Percentiles rank a stretch among this genome's conserved stretches.
These are phyloP conservation scores for Laspeyria flexula DNA, from an alignment of 2,888 invertebrate genomes.

Conservation along the genomic window DNA sequence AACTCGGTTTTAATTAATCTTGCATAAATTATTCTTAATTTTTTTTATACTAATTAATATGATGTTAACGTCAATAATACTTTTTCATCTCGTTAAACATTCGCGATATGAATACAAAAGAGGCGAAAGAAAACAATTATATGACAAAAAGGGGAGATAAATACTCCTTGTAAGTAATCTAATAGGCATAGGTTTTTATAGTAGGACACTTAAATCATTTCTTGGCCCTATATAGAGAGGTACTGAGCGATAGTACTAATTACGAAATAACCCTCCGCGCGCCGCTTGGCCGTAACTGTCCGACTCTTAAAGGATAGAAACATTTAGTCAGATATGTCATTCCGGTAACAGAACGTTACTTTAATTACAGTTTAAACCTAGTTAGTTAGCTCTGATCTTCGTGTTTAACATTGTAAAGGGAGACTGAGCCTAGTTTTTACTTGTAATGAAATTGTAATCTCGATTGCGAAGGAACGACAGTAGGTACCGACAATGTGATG, in stretches of 20 bases:
- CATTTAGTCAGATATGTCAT: conserved; percentile 80
- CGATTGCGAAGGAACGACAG: conserved; percentile 43
- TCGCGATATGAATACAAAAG: conserved; percentile 34
- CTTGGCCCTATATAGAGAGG: conserved; percentile 64
- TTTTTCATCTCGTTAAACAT: conserved; percentile 18
- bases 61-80: conserved; percentile 15
- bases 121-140: conserved; percentile 27
- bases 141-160: conserved; percentile 35
- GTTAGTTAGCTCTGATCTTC: conserved; percentile 68
- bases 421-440: conserved; percentile 66
- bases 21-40: conserved; percentile 20
- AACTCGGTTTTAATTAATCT: conserved; percentile 21
- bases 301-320: conserved; percentile 77
- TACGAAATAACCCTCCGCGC: conserved; percentile 71
- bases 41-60: conserved; percentile 16
- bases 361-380: conserved; percentile 75
- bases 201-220: conserved; percentile 63
- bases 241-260: conserved; percentile 65
- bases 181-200: conserved; percentile 48
- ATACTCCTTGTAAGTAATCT: conserved; percentile 34
- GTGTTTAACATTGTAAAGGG: conserved; percentile 73
- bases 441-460: conserved; percentile 69
- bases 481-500: conserved; percentile 37
- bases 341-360: conserved; percentile 77
- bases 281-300: conserved; percentile 70